Evolutionary conservation across 2,113 vertebrate species (phyloP).

Genomic region (Xenopus borealis): DNA sequence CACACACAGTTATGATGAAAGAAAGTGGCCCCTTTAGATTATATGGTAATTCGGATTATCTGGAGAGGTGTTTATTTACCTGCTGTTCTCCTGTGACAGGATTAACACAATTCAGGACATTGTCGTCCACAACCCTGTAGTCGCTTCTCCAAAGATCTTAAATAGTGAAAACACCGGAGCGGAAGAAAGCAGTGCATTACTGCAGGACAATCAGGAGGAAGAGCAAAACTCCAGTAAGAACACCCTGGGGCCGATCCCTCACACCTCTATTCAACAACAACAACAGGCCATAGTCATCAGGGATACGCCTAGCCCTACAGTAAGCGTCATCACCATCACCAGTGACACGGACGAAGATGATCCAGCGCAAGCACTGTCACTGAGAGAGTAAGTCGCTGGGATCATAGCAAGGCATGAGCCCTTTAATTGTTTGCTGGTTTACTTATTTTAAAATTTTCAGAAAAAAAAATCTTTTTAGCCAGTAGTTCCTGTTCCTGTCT

Average conservation of each 20-base stretch:
- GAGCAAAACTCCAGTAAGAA: conserved; percentile 67
- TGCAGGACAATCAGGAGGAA: conserved; percentile 67
- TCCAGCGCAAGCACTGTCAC: conserved; percentile 67
- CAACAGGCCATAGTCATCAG: conserved; percentile 80
- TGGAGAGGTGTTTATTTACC: too few species aligned
- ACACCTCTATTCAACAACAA: conserved; percentile 70
- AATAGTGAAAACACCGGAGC: conserved; percentile 77
- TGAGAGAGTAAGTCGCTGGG: conserved; percentile 76
- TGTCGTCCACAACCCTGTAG: conserved; percentile 80
- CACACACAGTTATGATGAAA: too few species aligned
- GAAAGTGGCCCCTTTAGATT: too few species aligned
- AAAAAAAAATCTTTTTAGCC: too few species aligned
- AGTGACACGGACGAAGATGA: conserved; percentile 89
- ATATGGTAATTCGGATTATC: too few species aligned
- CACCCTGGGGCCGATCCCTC: conserved; percentile 61
- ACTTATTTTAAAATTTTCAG: too few species aligned
- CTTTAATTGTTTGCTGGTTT: not conserved
- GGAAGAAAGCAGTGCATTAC: conserved; percentile 69
- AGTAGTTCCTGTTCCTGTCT: too few species aligned
- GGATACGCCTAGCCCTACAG: conserved; percentile 80
- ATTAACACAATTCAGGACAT: conserved; percentile 81
- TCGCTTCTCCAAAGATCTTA: conserved; percentile 87
- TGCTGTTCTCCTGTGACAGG: conserved; percentile 62
- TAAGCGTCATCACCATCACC: conserved; percentile 94
- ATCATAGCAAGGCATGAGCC: not conserved